Evolutionary conservation across 2,888 invertebrate species (phyloP).

Genomic region (Erebia aethiops): DNA sequence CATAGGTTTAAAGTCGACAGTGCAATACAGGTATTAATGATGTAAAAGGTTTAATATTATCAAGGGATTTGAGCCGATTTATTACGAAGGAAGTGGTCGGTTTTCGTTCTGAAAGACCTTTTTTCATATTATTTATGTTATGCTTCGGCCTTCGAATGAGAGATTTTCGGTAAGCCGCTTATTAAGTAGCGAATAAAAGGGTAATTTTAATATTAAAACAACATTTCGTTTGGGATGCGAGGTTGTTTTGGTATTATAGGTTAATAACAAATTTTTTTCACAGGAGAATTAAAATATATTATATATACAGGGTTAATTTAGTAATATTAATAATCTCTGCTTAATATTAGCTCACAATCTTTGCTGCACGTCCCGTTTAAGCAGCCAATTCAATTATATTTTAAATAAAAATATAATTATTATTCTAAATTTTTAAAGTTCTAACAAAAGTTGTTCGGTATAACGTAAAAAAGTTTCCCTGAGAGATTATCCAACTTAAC

Average conservation of each 20-base stretch:
- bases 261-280: not conserved
- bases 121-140: slow-evolving; percentile 46
- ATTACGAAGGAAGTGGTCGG: slow-evolving; percentile 63
- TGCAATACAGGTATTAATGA: slow-evolving; percentile 38
- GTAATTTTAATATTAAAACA: slow-evolving; percentile 33
- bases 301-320: too few species aligned
- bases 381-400: too few species aligned
- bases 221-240: not conserved
- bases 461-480: too few species aligned
- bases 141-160: slow-evolving; percentile 37
- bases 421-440: too few species aligned
- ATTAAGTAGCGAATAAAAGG: slow-evolving; percentile 43
- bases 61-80: slow-evolving; percentile 74
- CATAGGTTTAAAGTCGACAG: slow-evolving; percentile 37
- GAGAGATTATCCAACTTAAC: too few species aligned
- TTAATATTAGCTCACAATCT: too few species aligned
- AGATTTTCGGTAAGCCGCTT: slow-evolving; percentile 52
- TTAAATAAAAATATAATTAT: too few species aligned
- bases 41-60: slow-evolving; percentile 65
- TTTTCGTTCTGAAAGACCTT: slow-evolving; percentile 44
- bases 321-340: too few species aligned
- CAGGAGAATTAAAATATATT: too few species aligned
- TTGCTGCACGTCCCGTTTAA: too few species aligned
- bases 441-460: too few species aligned
- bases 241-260: slow-evolving; percentile 3